Evolutionary conservation across 2,888 invertebrate species (phyloP).

Genomic region (Yponomeuta cagnagella): DNA sequence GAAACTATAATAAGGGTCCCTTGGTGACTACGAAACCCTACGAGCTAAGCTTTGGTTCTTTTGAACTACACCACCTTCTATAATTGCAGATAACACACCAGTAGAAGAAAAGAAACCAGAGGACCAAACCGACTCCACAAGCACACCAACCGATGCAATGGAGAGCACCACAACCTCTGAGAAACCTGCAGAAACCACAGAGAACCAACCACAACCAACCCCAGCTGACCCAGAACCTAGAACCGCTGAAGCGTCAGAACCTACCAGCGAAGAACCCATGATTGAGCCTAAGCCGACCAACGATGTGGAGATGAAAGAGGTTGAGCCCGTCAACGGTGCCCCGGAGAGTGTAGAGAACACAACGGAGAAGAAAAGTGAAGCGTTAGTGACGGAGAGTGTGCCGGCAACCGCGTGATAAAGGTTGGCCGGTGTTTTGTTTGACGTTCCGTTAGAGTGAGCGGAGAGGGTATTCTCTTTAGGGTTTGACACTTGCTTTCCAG

Average conservation of each 20-base stretch:
- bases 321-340: slow-evolving; percentile 42
- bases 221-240: slow-evolving; percentile 25
- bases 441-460: not conserved
- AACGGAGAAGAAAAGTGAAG: slow-evolving; percentile 7
- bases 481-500: not conserved
- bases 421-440: not conserved
- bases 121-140: not conserved
- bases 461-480: not conserved
- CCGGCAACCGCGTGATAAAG: slow-evolving; percentile 9
- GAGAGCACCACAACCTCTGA: not conserved
- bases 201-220: slow-evolving; percentile 26
- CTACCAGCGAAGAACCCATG: slow-evolving; percentile 39
- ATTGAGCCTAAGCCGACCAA: slow-evolving; percentile 23
- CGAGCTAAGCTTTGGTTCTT: not conserved
- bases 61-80: not conserved
- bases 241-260: slow-evolving; percentile 21
- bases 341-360: slow-evolving; percentile 24
- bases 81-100: not conserved
- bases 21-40: too few relatives aligned
- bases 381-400: not conserved
- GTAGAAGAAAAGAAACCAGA: not conserved
- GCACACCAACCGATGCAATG: not conserved
- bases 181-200: slow-evolving; percentile 11
- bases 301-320: slow-evolving; percentile 32
- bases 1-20: too few relatives aligned